These are phyloP conservation scores for Siniperca chuatsi DNA, from an alignment of 2,113 vertebrate species.

Conservation along the genomic window DNA sequence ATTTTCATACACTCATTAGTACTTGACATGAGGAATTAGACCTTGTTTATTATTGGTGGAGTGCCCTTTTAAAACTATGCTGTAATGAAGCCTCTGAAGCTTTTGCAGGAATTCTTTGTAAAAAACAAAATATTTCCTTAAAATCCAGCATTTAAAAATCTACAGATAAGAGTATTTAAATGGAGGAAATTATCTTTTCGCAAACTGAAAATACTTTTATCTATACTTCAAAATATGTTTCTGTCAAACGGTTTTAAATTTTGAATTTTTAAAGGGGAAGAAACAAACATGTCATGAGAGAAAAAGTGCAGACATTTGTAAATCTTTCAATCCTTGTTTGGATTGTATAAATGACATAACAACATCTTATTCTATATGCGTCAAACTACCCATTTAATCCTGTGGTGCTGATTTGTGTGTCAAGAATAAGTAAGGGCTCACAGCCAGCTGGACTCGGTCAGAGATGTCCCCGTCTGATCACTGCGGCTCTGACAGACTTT, in stretches of 20 bases:
- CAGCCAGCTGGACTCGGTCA: constrained; percentile 39
- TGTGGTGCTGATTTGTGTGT: background rate
- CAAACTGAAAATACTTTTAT: background rate
- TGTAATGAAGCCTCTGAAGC: background rate
- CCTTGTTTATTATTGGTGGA: background rate
- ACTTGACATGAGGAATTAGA: background rate
- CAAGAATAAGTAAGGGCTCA: constrained; percentile 40
- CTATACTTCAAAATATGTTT: background rate
- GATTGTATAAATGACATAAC: background rate
- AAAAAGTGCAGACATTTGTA: background rate
- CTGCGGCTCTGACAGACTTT: constrained; percentile 43
- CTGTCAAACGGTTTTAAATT: background rate
- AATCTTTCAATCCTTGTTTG: background rate
- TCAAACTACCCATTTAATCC: background rate
- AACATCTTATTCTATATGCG: background rate
- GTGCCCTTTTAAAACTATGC: background rate
- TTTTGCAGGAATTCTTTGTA: background rate
- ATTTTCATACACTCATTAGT: background rate
- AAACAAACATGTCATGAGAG: background rate
- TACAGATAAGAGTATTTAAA: background rate
- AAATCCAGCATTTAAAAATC: background rate
- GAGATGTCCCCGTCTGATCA: constrained; percentile 57
- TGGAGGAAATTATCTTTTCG: background rate
- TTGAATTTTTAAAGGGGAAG: background rate
- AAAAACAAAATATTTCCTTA: background rate